Evolutionary conservation across 2,113 vertebrate species (phyloP), one percentile per base, ranked within the genome.

Genomic region (Otocyon megalotis): DNA sequence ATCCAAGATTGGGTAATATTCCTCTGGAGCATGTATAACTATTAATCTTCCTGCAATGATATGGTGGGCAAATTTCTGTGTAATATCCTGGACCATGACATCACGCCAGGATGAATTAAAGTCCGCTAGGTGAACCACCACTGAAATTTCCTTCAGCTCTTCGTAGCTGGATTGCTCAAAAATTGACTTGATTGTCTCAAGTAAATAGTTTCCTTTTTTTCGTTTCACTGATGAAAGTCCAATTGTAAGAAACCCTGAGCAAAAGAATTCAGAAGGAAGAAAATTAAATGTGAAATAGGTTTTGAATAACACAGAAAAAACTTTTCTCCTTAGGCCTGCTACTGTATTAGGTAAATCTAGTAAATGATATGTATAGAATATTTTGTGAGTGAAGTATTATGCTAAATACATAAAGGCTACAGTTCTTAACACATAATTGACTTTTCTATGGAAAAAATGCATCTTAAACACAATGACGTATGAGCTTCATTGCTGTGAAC

Each of bases 101-200:
- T 99, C 99, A 96, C 99, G 99, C 99, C 99, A 99, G 28, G 98
- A 97, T 87, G 99, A 98, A 95, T 99, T 99, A 95, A 99, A 99
- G 93, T 99, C 99, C 16, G 99, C 99, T 91, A 99, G 98, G 82
- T 99, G 99, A 85, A 99, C 99, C 48, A 99, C 99, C 17, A 99
- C 99, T 62, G 99, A 98, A 26, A 99, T 99, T 98, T 99, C 99
- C 86, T 99, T 99, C 84, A 99, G 98, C 37, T 99, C 99, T 97
- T 99, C 99, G 6, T 99, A 99, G 95, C 99, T 99, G 96, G 99
- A 99, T 98, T 99, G 99, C 95, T 99, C 99, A 98, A 99, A 99
- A 98, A 99, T 99, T 9, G 99, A 99, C 92, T 99, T 99, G 98
- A 99, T 99, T 13, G 99, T 99, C 86, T 99, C 99, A 84, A 99